Conservation (phyloP, 2,797 vertebrate species). For the Manis javanica region DNA sequence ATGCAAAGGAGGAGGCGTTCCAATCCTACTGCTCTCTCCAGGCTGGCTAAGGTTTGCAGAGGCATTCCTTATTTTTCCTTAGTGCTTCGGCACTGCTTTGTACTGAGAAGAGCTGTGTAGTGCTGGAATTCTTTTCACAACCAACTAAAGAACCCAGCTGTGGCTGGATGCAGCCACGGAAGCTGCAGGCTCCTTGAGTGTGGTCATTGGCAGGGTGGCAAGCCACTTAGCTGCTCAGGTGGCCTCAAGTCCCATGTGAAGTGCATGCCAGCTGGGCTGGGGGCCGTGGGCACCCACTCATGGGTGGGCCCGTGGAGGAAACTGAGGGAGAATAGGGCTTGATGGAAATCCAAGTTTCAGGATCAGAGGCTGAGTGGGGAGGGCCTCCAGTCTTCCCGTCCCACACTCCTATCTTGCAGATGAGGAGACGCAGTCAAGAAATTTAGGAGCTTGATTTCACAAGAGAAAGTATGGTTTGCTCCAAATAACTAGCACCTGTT, state of each 20-base stretch:
- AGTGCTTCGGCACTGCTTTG: background rate
- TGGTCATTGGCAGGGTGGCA: background rate
- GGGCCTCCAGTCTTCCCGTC: background rate
- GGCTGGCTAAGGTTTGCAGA: background rate
- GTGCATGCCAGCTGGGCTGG: too few relatives aligned
- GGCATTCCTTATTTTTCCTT: background rate
- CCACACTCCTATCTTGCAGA: background rate
- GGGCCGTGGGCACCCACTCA: fast-evolving
- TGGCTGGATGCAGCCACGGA: background rate
- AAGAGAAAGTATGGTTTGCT: slow-evolving; percentile 24
- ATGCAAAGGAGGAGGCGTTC: background rate
- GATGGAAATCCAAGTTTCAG: background rate
- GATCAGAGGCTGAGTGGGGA: background rate
- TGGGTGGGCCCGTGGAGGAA: background rate
- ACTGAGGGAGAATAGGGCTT: background rate
- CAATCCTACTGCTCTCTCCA: background rate
- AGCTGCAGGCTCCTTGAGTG: background rate
- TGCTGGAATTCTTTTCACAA: slow-evolving; percentile 41
- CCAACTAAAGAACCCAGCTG: background rate
- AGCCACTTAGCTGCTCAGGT: background rate
- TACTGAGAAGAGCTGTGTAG: slow-evolving; percentile 27
- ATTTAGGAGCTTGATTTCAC: background rate
- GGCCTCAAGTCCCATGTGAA: background rate
- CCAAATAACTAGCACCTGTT: slow-evolving; percentile 52
- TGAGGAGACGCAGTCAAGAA: background rate